phyloP scores from a whole-genome alignment of 2,113 vertebrate genomes.

The Hippocampus barbouri region DNA sequence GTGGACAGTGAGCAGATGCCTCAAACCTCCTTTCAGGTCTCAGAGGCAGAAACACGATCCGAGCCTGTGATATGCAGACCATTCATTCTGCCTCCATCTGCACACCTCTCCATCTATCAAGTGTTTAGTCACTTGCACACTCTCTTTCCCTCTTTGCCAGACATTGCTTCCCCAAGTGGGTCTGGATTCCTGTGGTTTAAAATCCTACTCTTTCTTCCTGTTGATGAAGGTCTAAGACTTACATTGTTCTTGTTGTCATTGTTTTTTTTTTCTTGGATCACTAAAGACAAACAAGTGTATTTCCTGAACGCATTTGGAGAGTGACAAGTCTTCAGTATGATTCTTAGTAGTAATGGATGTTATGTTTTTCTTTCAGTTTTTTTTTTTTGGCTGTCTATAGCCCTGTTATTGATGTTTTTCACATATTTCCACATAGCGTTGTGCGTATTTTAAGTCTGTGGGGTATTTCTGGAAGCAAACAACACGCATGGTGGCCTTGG shows the following conservation, averaged over 20 bases:
- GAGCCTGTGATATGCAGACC: slow-evolving; percentile 58
- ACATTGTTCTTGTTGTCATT: slow-evolving; percentile 17
- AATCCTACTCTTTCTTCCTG: neutral
- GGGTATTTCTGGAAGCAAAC: slow-evolving; percentile 55
- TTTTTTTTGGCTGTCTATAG: slow-evolving; percentile 19
- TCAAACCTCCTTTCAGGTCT: slow-evolving; percentile 32
- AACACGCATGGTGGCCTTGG: slow-evolving; percentile 15
- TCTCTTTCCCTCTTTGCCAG: slow-evolving; percentile 31
- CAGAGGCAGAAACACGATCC: slow-evolving; percentile 60
- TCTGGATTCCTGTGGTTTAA: slow-evolving; percentile 18
- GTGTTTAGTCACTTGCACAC: slow-evolving; percentile 25
- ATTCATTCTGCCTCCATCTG: slow-evolving; percentile 51
- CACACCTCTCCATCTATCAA: slow-evolving; percentile 52
- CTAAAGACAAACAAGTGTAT: slow-evolving; percentile 12
- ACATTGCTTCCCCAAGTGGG: slow-evolving; percentile 20
- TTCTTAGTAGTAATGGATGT: slow-evolving; percentile 36
- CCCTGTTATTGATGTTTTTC: slow-evolving; percentile 15
- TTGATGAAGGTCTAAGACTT: neutral
- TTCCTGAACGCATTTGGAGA: slow-evolving; percentile 4
- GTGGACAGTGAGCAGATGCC: slow-evolving; percentile 60
- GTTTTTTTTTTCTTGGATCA: slow-evolving; percentile 12
- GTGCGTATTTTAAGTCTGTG: slow-evolving; percentile 43
- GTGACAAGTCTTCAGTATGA: slow-evolving; percentile 18
- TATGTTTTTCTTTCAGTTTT: slow-evolving; percentile 34
- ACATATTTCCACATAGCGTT: slow-evolving; percentile 1